These are phyloP conservation scores for Hippocampus zosterae DNA, from an alignment of 2,113 vertebrate species.

Conservation along the genomic window DNA sequence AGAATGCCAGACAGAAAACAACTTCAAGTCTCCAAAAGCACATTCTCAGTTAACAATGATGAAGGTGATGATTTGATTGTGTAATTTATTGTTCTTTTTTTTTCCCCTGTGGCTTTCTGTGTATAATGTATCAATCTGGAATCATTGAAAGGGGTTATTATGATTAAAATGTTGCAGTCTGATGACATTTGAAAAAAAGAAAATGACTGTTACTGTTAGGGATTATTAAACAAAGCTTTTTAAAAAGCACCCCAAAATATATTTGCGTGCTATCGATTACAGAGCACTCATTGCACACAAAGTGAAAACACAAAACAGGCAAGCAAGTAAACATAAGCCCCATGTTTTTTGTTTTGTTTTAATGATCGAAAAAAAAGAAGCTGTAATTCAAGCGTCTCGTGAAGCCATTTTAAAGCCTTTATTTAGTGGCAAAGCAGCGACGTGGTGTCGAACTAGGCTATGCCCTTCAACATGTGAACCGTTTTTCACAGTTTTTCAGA, in stretches of 20 bases:
- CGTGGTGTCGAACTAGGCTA: neutral
- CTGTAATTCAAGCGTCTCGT: neutral
- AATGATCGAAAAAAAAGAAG: neutral
- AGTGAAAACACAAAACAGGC: neutral
- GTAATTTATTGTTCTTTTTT: neutral
- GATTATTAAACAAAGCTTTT: neutral
- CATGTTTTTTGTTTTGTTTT: neutral
- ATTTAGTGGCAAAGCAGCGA: neutral
- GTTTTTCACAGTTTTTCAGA: neutral
- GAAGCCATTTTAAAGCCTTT: neutral
- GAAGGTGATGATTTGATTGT: neutral
- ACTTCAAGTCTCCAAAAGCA: constrained; percentile 6
- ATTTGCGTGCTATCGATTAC: neutral
- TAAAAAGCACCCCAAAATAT: neutral
- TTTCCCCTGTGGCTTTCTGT: no score
- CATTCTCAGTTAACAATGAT: neutral
- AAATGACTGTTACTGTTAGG: neutral
- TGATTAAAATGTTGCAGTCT: no score
- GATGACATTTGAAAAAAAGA: no score
- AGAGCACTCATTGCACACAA: neutral
- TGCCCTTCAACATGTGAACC: neutral
- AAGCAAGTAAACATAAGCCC: neutral
- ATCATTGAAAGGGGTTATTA: no score
- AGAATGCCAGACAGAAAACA: constrained; percentile 30
- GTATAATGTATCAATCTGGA: no score